Evolutionary conservation across 2,113 vertebrate genomes (phyloP).

Genomic region (Salvator merianae): DNA sequence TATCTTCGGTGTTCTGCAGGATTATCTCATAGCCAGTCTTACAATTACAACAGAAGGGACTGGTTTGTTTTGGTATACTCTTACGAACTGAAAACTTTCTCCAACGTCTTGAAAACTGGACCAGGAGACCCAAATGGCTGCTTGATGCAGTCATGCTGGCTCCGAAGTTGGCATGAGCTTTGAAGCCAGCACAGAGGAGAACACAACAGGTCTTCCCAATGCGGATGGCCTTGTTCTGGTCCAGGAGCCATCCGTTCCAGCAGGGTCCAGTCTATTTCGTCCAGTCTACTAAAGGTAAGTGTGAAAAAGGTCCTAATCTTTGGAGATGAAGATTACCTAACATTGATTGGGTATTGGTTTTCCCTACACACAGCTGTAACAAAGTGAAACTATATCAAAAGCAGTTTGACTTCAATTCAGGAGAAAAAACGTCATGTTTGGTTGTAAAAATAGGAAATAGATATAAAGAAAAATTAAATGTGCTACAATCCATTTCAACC

Average conservation of each 20-base stretch:
- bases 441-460: background rate
- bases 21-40: background rate
- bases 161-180: too few relatives aligned
- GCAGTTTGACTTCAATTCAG: conserved; percentile 11
- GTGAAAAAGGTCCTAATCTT: conserved; percentile 31
- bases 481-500: background rate
- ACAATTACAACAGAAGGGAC: background rate
- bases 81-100: conserved; percentile 30
- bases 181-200: too few relatives aligned
- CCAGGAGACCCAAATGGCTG: too few relatives aligned
- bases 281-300: too few relatives aligned
- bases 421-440: background rate
- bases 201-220: too few relatives aligned
- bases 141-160: too few relatives aligned
- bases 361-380: conserved; percentile 60
- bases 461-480: background rate
- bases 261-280: too few relatives aligned
- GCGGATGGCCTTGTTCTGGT: too few relatives aligned
- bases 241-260: too few relatives aligned
- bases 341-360: conserved; percentile 65
- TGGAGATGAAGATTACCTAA: conserved; percentile 67
- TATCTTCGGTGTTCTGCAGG: background rate
- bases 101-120: background rate
- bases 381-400: conserved; percentile 55
- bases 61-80: background rate